phyloP scores from a whole-genome alignment of 2,797 vertebrate species.

The Erithacus rubecula region DNA sequence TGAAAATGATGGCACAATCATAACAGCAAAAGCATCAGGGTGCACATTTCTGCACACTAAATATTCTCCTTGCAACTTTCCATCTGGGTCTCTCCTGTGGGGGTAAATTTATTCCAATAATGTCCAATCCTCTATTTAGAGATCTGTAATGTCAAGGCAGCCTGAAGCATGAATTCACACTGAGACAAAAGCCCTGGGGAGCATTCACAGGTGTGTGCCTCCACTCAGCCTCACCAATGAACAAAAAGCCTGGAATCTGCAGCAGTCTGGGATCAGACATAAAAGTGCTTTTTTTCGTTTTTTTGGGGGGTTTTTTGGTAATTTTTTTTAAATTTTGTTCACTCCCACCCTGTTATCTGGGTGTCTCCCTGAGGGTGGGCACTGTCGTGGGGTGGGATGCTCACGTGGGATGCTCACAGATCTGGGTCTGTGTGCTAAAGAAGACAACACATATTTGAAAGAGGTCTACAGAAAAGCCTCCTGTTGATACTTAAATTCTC shows the following conservation, averaged over 20 bases:
- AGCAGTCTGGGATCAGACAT: not conserved
- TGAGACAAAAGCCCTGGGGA: not conserved
- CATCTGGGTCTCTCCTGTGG: not conserved
- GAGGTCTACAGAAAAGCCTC: accelerated
- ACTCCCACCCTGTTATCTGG: not conserved
- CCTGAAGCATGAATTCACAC: not conserved
- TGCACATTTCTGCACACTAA: not conserved
- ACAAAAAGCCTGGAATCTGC: accelerated
- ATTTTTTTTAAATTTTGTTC: not conserved
- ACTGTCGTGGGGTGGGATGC: not conserved
- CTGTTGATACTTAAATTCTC: not conserved
- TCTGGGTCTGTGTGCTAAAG: not conserved
- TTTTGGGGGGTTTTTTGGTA: too few species aligned
- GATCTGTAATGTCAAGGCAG: not conserved
- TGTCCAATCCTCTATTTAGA: not conserved
- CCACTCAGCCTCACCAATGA: not conserved
- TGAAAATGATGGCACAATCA: not conserved
- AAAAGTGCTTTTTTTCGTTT: accelerated
- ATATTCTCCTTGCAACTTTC: not conserved
- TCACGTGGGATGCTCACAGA: not conserved
- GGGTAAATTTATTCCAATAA: not conserved
- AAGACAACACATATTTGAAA: not conserved
- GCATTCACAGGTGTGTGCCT: not conserved
- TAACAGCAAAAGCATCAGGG: not conserved
- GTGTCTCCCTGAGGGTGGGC: accelerated